Evolutionary conservation across 2,797 vertebrate genomes (phyloP).

Genomic region (Stomatorhinus walkeri): DNA sequence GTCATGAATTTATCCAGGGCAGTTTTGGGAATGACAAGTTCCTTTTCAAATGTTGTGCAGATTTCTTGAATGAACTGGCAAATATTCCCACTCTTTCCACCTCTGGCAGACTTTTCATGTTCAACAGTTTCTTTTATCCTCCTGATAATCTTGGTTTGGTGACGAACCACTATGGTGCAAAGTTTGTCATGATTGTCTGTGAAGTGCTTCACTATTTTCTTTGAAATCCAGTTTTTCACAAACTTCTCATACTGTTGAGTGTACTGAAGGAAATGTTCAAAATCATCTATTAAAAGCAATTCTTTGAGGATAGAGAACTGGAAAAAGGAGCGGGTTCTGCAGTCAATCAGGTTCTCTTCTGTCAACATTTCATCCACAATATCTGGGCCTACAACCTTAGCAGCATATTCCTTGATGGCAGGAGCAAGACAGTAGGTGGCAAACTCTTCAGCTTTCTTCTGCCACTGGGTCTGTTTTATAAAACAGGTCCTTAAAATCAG

Average conservation of each 20-base stretch:
- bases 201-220: slow-evolving; percentile 25
- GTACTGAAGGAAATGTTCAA: slow-evolving; percentile 24
- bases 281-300: slow-evolving; percentile 16
- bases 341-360: slow-evolving; percentile 10
- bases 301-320: slow-evolving; percentile 44
- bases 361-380: slow-evolving; percentile 43
- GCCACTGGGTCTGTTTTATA: slow-evolving; percentile 43
- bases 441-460: slow-evolving; percentile 54
- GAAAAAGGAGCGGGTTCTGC: slow-evolving; percentile 34
- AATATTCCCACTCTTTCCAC: slow-evolving; percentile 8
- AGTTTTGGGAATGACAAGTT: slow-evolving; percentile 44
- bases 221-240: slow-evolving; percentile 34
- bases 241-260: slow-evolving; percentile 15
- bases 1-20: slow-evolving; percentile 38
- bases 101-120: not conserved
- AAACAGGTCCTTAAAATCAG: slow-evolving; percentile 51
- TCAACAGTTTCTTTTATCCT: slow-evolving; percentile 39
- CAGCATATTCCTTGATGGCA: slow-evolving; percentile 40
- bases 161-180: slow-evolving; percentile 24
- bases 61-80: slow-evolving; percentile 41
- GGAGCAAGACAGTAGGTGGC: slow-evolving; percentile 36
- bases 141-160: slow-evolving; percentile 20
- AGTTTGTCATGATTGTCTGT: not conserved
- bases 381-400: slow-evolving; percentile 36
- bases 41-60: slow-evolving; percentile 41